Conservation (phyloP, 2,888 invertebrate genomes). For the Luffia ferchaultella region DNA sequence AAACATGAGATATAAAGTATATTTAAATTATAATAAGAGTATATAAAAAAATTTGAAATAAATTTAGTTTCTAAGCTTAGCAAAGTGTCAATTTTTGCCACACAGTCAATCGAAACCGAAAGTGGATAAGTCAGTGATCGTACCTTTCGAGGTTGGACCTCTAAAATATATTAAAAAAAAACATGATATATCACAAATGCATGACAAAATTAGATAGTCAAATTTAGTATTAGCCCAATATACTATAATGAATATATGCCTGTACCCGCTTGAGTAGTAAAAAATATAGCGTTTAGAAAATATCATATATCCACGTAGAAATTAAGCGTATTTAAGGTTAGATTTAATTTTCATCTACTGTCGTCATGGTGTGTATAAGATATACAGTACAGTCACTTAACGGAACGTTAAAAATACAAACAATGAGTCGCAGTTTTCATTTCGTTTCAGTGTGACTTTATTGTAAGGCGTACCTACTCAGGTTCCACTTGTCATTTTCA, state of each 20-base stretch:
- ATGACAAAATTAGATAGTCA: conserved; percentile 49
- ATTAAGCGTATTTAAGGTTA: conserved; percentile 17
- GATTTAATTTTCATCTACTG: too few relatives aligned
- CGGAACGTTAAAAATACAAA: too few relatives aligned
- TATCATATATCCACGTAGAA: conserved; percentile 30
- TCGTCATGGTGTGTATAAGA: too few relatives aligned
- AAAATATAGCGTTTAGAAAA: conserved; percentile 6
- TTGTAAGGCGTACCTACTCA: too few relatives aligned
- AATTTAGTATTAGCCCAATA: conserved; percentile 44
- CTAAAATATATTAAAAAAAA: conserved; percentile 21
- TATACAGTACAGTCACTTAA: too few relatives aligned
- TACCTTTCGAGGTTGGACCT: conserved; percentile 35
- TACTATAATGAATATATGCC: conserved; percentile 31
- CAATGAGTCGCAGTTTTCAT: too few relatives aligned
- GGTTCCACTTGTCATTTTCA: too few relatives aligned
- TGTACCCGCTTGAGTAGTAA: conserved; percentile 39
- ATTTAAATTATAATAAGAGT: conserved; percentile 22
- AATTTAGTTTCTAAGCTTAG: conserved; percentile 13
- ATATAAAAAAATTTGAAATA: conserved; percentile 11
- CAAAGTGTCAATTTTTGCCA: conserved; percentile 13
- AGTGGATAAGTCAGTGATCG: background rate
- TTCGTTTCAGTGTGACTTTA: too few relatives aligned
- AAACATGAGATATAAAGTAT: conserved; percentile 42
- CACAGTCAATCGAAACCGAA: conserved; percentile 1
- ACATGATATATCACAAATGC: conserved; percentile 31